Percentiles rank a stretch among this genome's conserved stretches.
These are phyloP conservation scores for Syritta pipiens DNA, from an alignment of 2,888 invertebrate genomes.

Conservation along the genomic window DNA sequence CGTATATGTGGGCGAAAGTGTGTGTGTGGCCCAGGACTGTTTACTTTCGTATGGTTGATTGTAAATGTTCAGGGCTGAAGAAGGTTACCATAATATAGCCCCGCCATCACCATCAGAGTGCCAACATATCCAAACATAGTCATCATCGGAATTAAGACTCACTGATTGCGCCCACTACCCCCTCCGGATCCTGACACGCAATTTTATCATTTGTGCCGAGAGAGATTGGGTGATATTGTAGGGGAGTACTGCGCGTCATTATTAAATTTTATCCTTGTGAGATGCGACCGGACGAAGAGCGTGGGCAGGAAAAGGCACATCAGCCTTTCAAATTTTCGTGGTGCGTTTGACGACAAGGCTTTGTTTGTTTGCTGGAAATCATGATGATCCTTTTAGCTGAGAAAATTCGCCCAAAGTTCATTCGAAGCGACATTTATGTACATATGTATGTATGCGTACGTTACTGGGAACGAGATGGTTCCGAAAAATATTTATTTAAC, in stretches of 20 bases:
- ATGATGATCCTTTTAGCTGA: constrained; percentile 31
- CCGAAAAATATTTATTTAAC: constrained; percentile 19
- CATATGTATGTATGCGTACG: constrained; percentile 25
- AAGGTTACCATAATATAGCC: constrained; percentile 31
- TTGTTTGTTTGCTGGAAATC: constrained; percentile 33
- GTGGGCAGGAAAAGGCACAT: no score
- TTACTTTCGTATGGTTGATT: background rate
- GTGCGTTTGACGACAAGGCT: constrained; percentile 16
- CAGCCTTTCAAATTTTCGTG: no score
- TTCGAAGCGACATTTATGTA: constrained; percentile 13
- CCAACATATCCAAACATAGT: constrained; percentile 20
- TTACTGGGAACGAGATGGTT: constrained; percentile 21
- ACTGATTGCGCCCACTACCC: constrained; percentile 26
- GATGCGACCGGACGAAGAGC: constrained; percentile 2
- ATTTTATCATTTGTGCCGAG: constrained; percentile 23
- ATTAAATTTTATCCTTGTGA: constrained; percentile 41
- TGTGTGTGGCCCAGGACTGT: background rate
- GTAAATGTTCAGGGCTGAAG: constrained; percentile 18
- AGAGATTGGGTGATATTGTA: constrained; percentile 23
- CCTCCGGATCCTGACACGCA: constrained; percentile 6
- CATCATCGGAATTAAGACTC: constrained; percentile 39
- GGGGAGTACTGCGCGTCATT: constrained; percentile 31
- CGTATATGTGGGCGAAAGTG: background rate
- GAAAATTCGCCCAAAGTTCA: constrained; percentile 30
- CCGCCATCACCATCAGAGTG: constrained; percentile 8